phyloP scores from a whole-genome alignment of 2,888 invertebrate genomes.

The Oegoconia quadripuncta region DNA sequence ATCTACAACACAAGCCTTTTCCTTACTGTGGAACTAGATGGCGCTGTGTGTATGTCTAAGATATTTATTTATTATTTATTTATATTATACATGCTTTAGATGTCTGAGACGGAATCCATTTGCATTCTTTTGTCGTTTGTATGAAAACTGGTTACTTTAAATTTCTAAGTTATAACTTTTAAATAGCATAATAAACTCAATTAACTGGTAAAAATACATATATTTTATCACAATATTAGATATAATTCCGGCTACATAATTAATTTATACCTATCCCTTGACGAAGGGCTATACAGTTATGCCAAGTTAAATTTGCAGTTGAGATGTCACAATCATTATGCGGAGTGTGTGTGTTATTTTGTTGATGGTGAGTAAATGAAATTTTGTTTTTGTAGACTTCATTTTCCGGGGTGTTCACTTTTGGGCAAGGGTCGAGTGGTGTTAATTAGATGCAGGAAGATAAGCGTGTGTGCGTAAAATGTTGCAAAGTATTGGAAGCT shows the following conservation, averaged over 20 bases:
- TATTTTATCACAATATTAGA: slow-evolving; percentile 11
- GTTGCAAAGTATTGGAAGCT: not conserved
- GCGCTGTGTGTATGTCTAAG: no score
- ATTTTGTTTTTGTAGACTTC: slow-evolving; percentile 15
- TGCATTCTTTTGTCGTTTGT: no score
- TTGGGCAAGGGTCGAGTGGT: slow-evolving; percentile 26
- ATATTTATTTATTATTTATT: no score
- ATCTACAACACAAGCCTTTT: no score
- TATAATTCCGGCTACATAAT: slow-evolving; percentile 22
- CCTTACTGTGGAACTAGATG: no score
- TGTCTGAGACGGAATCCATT: no score
- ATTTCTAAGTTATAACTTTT: not conserved
- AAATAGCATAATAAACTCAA: slow-evolving; percentile 10
- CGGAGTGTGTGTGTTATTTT: not conserved
- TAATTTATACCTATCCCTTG: slow-evolving; percentile 25
- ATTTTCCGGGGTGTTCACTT: slow-evolving; percentile 28
- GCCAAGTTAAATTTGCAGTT: slow-evolving; percentile 1
- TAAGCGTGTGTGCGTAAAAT: slow-evolving; percentile 16
- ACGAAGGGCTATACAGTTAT: slow-evolving; percentile 7
- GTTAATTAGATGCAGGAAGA: slow-evolving; percentile 36
- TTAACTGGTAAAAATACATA: slow-evolving; percentile 18
- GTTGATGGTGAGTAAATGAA: slow-evolving; percentile 2
- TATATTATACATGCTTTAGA: no score
- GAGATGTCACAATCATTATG: not conserved
- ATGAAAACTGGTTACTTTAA: not conserved